Percentiles rank a stretch among this genome's conserved stretches.
These are phyloP conservation scores for Propithecus perrieri DNA, from an alignment of 2,797 vertebrate genomes.

Conservation along the genomic window DNA sequence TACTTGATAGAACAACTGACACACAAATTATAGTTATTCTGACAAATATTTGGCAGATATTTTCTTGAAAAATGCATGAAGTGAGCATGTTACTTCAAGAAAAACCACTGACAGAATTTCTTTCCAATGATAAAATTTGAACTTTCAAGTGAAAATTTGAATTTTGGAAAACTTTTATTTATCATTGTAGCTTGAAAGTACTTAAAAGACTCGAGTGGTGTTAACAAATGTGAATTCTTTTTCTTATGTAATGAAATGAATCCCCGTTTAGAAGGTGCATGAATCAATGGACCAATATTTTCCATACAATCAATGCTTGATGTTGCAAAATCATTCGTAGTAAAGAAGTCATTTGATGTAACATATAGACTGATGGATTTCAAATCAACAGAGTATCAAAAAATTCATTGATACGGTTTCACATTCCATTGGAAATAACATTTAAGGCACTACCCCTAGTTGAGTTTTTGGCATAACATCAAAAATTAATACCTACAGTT, in stretches of 20 bases:
- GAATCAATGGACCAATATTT: neutral
- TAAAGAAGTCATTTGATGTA: neutral
- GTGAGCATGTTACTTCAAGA: neutral
- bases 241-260: neutral
- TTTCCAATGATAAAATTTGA: constrained; percentile 9
- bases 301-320: neutral
- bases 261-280: neutral
- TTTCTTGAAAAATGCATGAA: constrained; percentile 23
- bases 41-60: neutral
- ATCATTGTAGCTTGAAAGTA: neutral
- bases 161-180: neutral
- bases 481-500: neutral
- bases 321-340: neutral
- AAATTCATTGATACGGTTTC: neutral
- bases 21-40: neutral
- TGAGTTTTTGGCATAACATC: neutral
- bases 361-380: neutral
- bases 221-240: neutral
- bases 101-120: neutral
- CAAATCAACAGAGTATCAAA: neutral
- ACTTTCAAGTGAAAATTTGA: constrained; percentile 32
- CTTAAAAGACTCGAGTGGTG: neutral
- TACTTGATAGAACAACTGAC: neutral
- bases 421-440: neutral
- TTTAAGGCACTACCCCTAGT: neutral